Evolutionary conservation across 2,888 invertebrate genomes (phyloP), one percentile per base, ranked within the genome.

Genomic region (Caenorhabditis drosophilae): DNA sequence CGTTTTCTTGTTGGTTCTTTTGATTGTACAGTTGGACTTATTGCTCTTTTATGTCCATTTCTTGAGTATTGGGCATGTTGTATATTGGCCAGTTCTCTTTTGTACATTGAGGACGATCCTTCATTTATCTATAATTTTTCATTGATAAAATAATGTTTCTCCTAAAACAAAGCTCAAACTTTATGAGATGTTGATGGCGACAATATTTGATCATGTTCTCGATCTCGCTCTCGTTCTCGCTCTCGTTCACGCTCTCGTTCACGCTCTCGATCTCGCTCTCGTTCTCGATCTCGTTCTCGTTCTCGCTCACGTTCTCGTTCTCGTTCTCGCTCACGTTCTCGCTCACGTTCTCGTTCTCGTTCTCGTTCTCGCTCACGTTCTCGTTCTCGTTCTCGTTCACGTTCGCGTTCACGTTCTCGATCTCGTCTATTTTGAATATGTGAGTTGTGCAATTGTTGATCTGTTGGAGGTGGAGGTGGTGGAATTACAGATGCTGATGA

Each of bases 61-160:
- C 23, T 42, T 20, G 3, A 12, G 15, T 23, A 20, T 23, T 42
- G 42, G n/a, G 15, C 22, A 15, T 45, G 26, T 45, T 47, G 16
- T 22, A 47, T 22, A 22, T 35, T 47, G 7, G 47, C 47, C 20
- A 47, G 20, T 15, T 47, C 47, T 22, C 47, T 15, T 35, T 47
- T 47, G 35, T 47, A 47, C 12, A 35, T 35, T 23, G 47, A n/a
- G n/a, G n/a, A n/a, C n/a, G n/a, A 47, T 20, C 35, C 47, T 15
- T 18, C 47, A 36, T 36, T 36, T 36, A n/a, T n/a, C 36, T n/a
- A n/a, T 4, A n/a, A 36, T 7, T 15, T 4, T 15, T 12, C 4
- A 15, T 36, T n/a, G 16, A 36, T 36, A 36, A 36, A n/a, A 4
- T n/a, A 36, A n/a, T 36, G n/a, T 12, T 31, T 31, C 12, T 12